Percentiles rank a stretch among this genome's conserved stretches.
Conservation (phyloP, 2,113 vertebrate genomes). For the Tachycineta bicolor region DNA sequence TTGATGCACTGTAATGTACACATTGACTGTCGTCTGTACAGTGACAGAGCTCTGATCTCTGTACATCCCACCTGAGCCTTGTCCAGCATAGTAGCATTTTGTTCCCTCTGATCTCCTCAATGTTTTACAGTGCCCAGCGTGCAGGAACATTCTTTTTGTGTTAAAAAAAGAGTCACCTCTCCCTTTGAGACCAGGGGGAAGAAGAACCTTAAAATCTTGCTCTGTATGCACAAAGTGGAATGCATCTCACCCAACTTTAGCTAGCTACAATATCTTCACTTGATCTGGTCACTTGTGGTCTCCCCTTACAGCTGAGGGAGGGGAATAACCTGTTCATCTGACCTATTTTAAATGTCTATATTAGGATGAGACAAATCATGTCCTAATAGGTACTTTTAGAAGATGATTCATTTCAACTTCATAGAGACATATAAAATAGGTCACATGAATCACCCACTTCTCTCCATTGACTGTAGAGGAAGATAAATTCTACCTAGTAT, state of each 20-base stretch:
- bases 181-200: background rate
- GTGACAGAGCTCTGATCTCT: background rate
- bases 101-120: background rate
- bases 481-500: background rate
- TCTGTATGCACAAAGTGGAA: background rate
- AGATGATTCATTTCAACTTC: background rate
- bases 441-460: background rate
- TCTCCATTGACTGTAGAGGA: background rate
- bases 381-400: slow-evolving; percentile 15
- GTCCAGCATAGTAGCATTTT: background rate
- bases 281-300: background rate
- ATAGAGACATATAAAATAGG: background rate
- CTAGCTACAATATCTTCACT: background rate
- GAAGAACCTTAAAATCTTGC: background rate
- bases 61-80: background rate
- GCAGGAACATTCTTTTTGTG: background rate
- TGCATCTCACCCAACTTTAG: background rate
- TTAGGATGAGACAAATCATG: slow-evolving; percentile 12
- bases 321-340: background rate
- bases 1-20: background rate
- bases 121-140: background rate
- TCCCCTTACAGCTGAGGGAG: background rate
- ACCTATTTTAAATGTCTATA: background rate
- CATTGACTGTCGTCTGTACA: background rate
- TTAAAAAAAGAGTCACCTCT: background rate